Percentiles rank a stretch among this genome's conserved stretches.
These are phyloP conservation scores for Euura saliciscinereae DNA, from an alignment of 1,140 invertebrate species.

Conservation along the genomic window DNA sequence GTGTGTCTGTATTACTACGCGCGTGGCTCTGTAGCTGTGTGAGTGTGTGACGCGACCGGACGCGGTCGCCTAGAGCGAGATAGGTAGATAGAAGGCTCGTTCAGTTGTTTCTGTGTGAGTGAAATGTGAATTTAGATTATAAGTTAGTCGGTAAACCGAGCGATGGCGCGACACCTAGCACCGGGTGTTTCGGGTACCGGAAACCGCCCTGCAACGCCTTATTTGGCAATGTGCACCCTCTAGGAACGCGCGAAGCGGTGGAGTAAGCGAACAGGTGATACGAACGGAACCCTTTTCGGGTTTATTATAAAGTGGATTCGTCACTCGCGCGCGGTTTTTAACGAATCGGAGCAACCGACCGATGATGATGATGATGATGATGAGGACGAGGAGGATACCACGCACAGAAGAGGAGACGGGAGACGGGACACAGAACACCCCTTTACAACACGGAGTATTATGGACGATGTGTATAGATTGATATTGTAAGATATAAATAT, in stretches of 20 bases:
- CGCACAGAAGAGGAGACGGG: neutral
- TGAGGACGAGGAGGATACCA: too few species aligned
- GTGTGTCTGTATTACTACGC: too few species aligned
- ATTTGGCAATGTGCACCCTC: conserved; percentile 54
- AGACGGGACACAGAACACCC: neutral
- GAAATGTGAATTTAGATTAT: too few species aligned
- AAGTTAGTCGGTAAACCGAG: conserved; percentile 30
- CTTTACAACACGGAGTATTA: conserved; percentile 12
- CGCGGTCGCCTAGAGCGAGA: too few species aligned
- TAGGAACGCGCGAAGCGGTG: neutral
- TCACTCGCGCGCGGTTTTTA: neutral
- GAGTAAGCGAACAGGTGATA: neutral
- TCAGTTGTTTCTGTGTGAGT: too few species aligned
- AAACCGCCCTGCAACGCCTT: conserved; percentile 51
- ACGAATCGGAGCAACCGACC: neutral
- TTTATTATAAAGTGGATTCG: neutral
- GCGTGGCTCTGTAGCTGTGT: too few species aligned
- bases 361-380: neutral
- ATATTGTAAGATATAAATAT: neutral
- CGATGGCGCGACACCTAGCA: conserved; percentile 37
- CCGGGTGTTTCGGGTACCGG: conserved; percentile 32
- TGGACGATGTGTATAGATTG: neutral
- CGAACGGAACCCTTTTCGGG: neutral
- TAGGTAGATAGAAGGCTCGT: too few species aligned
- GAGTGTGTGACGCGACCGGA: too few species aligned